Base-by-base conservation (phyloP, 2,888 invertebrate genomes). In the Baccha elongata region DNA sequence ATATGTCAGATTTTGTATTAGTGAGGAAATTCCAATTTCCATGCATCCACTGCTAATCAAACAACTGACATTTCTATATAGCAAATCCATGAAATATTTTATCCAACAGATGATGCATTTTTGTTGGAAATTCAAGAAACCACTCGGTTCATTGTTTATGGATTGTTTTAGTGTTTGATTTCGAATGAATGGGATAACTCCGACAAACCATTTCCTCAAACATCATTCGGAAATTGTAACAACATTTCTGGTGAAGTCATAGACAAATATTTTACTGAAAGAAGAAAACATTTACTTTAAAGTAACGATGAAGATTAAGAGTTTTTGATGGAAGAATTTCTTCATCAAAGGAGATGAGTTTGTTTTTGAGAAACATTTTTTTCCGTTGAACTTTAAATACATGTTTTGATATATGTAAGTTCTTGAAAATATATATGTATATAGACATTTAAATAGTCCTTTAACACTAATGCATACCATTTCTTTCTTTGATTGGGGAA, bases 21-120 rank as follows among this genome's bases (percentile, higher is more conserved):
- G 13, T 15, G 23, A 62, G 76, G 72, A 83, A 62, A 72, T 83
- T 67, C 46, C 72, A 68, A 76, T 83, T 83, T 83, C 76, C 72
- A 76, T 52, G 65, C 62, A 68, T 58, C 58, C 42, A 65, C 60
- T 58, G 40, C 80, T 69, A 65, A 68, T 80, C 68, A 74, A 73
- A 19, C 46, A 29, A 50, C 42, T 69, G 62, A 35, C 52, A 55
- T 35, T 29, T 53, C 52, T 17, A 52, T 6, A 29, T 29, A 13
- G 58, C 58, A 42, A 67, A 50, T 44, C 42, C 23, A 67, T 35
- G n/a, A 44, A 53, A 53, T 64, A 26, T 17, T 15, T 17, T 13
- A 19, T 10, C n/a, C 2, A 62, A 8, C 40, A 80, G 55, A 74
- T 81, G 55, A 74, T 81, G 69, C 65, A 69, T 26, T 71, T 40